Evolutionary conservation across 2,888 invertebrate species (phyloP).

Genomic region (Eupithecia inturbata): DNA sequence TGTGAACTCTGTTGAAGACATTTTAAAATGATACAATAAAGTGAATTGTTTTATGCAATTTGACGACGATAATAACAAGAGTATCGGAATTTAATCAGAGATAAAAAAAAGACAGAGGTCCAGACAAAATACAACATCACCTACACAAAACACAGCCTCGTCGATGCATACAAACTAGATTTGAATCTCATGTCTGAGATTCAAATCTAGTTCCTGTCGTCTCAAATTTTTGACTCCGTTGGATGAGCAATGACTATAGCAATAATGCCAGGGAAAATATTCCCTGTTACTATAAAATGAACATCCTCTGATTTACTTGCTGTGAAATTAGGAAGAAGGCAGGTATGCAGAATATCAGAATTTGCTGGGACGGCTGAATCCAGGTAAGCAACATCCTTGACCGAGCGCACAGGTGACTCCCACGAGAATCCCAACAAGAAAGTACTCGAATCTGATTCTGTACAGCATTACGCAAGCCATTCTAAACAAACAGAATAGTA

Average conservation of each 20-base stretch:
- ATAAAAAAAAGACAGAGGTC: background rate
- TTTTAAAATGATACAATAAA: background rate
- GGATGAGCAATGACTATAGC: too few species aligned
- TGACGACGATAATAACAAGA: background rate
- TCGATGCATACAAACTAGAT: background rate
- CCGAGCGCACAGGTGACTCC: background rate
- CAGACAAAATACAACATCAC: background rate
- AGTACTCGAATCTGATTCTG: background rate
- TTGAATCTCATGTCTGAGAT: too few species aligned
- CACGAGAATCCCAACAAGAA: background rate
- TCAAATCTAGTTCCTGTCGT: too few species aligned
- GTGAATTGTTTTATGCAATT: background rate
- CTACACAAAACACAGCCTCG: background rate
- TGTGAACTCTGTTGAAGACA: background rate
- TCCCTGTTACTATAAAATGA: background rate
- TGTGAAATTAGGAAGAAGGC: background rate
- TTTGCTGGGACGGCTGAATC: background rate
- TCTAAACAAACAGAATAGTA: slow-evolving; percentile 40
- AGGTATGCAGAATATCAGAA: background rate
- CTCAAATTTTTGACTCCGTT: background rate
- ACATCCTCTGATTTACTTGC: background rate
- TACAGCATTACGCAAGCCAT: slow-evolving; percentile 29
- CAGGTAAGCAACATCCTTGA: background rate
- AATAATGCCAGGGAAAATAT: background rate
- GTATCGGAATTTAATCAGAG: background rate